phyloP scores from a whole-genome alignment of 2,888 invertebrate species.

The Philopedon plagiatum region DNA sequence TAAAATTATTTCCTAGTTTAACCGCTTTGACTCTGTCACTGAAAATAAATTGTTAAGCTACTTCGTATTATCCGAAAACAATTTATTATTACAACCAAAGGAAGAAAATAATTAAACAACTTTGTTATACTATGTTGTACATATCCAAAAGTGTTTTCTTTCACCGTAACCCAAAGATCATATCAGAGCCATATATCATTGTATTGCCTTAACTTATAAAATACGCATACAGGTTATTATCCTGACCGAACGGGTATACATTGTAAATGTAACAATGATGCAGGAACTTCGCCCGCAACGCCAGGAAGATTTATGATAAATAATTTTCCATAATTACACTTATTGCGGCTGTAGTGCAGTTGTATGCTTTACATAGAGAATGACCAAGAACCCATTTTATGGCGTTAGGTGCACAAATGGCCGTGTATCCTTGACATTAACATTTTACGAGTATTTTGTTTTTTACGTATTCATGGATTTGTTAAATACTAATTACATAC shows the following conservation, averaged over 20 bases:
- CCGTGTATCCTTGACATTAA: background rate
- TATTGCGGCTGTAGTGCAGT: conserved; percentile 32
- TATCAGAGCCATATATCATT: conserved; percentile 35
- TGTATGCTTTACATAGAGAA: conserved; percentile 29
- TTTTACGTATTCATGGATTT: too few relatives aligned
- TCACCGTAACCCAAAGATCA: conserved; percentile 33
- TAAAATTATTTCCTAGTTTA: too few relatives aligned
- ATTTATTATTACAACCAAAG: background rate
- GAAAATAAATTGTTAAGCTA: background rate
- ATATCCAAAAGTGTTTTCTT: conserved; percentile 22
- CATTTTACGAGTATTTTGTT: too few relatives aligned
- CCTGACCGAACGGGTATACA: conserved; percentile 35
- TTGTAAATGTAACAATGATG: conserved; percentile 44
- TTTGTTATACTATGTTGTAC: conserved; percentile 5
- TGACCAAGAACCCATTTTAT: conserved; percentile 6
- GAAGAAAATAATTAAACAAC: conserved; percentile 17
- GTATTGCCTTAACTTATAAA: conserved; percentile 29
- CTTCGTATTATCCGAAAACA: background rate
- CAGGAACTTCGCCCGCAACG: conserved; percentile 39
- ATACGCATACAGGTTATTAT: conserved; percentile 39
- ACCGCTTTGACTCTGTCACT: too few relatives aligned
- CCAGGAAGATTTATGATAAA: conserved; percentile 45
- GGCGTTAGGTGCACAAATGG: background rate
- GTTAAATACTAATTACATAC: too few relatives aligned
- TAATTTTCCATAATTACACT: conserved; percentile 46